These are phyloP conservation scores for Pristionchus japonicus DNA, from an alignment of 2,888 invertebrate genomes.

Conservation along the genomic window DNA sequence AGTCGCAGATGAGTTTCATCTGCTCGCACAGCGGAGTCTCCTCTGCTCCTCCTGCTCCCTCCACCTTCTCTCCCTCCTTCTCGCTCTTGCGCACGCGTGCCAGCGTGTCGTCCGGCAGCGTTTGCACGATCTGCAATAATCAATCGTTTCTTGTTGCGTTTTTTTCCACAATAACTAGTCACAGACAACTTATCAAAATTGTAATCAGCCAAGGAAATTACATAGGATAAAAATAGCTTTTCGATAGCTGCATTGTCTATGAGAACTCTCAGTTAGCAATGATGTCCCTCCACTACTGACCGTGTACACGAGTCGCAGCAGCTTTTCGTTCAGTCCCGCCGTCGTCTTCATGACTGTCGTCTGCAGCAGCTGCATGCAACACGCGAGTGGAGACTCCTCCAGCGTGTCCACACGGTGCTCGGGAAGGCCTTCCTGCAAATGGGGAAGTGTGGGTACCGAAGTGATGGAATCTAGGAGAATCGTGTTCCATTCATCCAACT, in stretches of 20 bases:
- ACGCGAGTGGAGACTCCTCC: conserved; percentile 54
- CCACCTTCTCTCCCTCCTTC: conserved; percentile 49
- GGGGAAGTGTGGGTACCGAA: too few species aligned
- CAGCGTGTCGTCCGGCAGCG: conserved; percentile 61
- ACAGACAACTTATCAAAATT: too few species aligned
- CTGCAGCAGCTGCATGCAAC: conserved; percentile 51
- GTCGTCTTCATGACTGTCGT: conserved; percentile 81
- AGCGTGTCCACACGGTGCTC: conserved; percentile 46
- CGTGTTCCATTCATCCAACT: neutral
- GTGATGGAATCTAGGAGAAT: neutral
- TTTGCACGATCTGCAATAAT: conserved; percentile 79
- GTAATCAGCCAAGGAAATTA: too few species aligned
- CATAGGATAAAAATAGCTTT: too few species aligned
- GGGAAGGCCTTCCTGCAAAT: neutral
- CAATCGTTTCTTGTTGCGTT: too few species aligned
- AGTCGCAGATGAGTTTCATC: neutral
- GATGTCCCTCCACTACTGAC: conserved; percentile 15
- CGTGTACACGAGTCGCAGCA: conserved; percentile 51
- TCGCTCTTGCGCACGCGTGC: conserved; percentile 49
- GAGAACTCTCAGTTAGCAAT: too few species aligned
- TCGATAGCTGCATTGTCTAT: too few species aligned
- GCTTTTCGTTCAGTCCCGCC: conserved; percentile 79
- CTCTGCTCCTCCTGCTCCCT: conserved; percentile 3
- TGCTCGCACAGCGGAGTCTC: conserved; percentile 18
- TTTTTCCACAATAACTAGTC: too few species aligned